Base-by-base conservation (phyloP, 2,888 invertebrate genomes). In the Hydraecia micacea region DNA sequence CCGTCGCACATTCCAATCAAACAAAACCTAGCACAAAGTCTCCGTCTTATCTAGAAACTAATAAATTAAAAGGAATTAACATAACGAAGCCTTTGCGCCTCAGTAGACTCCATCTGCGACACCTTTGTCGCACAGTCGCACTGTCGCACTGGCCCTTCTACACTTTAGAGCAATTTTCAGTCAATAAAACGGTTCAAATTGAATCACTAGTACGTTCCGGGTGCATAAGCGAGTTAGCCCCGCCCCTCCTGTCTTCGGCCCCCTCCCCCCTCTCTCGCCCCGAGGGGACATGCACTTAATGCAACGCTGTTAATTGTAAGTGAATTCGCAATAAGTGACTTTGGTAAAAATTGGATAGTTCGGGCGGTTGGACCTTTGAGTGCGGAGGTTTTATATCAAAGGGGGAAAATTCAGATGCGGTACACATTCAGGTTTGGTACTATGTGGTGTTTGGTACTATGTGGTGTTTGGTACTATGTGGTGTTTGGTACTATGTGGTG, bases 101-200 rank as follows among this genome's bases (percentile, higher is more conserved):
- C 85, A 85, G 80, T 75, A 74, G 88, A 81, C 74, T 63, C 76
- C 86, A 86, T 81, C 90, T 88, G 88, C 66, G 77, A 77, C 73
- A 80, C 81, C 88, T 89, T 81, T 80, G 81, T 81, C 73, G 77
- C 77, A 87, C 75, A 83, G 85, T 66, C 73, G 79, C 79, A 85
- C 77, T 80, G 86, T 66, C 66, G 78, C 71, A 87, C 81, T 81
- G 87, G 63, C 66, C 83, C 75, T 73, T 65, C 85, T 81, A 85
- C 87, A 87, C 87, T 90, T 88, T 89, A 87, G 86, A 90, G 91
- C 91, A 89, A 91, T 91, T 91, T 88, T 78, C 87, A 86, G 88
- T 90, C 90, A 89, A 91, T 91, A 91, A 91, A 91, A 91, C 90
- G 88, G 84, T 79, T 88, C 79, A 86, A 91, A 91, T 91, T 88